Percentiles rank a stretch among this genome's conserved stretches.
Evolutionary conservation across 2,113 vertebrate genomes (phyloP).

Genomic region (Sorex fumeus): DNA sequence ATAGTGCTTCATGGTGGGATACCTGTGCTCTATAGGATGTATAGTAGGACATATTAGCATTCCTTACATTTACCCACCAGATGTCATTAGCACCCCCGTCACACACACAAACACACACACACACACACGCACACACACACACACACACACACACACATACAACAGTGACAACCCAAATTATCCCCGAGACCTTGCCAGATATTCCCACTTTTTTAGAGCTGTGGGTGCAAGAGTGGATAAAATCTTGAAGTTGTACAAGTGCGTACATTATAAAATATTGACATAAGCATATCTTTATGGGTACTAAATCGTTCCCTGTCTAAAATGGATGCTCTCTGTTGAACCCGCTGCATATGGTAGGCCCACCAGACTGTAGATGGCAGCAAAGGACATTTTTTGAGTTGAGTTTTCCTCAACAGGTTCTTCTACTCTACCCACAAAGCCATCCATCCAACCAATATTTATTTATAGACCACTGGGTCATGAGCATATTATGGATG

Average conservation of each 20-base stretch:
- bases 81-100: background rate
- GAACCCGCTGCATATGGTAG: background rate
- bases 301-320: background rate
- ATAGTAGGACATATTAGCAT: background rate
- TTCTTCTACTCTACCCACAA: background rate
- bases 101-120: too few relatives aligned
- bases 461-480: background rate
- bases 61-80: conserved; percentile 5
- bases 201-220: background rate
- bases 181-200: background rate
- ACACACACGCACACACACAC: too few relatives aligned
- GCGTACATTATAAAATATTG: background rate
- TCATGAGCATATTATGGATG: background rate
- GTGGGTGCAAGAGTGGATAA: background rate
- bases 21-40: background rate
- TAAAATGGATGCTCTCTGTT: background rate
- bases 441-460: conserved; percentile 4
- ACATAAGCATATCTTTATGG: background rate
- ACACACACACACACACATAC: background rate
- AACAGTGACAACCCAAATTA: background rate
- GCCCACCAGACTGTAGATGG: background rate
- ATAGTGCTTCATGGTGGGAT: background rate
- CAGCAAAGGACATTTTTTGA: conserved; percentile 27
- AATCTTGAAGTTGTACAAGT: background rate
- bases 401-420: conserved; percentile 6